A percentile compares a stretch with the other conserved stretches of the same genome.
These are phyloP conservation scores for Eospalax fontanierii DNA, from an alignment of 2,797 vertebrate species.

Conservation along the genomic window DNA sequence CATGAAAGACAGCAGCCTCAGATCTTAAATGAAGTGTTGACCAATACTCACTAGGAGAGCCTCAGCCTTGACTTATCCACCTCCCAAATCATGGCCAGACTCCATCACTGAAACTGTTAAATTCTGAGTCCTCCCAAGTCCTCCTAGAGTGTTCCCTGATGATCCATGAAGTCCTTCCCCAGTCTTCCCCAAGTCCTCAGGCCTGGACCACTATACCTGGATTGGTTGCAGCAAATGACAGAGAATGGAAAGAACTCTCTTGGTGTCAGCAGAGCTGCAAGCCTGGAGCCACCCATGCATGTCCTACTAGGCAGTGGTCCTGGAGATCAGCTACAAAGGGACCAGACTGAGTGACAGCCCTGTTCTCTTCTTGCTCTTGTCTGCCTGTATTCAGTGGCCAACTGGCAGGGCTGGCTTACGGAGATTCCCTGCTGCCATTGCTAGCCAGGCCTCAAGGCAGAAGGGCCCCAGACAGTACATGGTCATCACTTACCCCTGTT, in stretches of 20 bases:
- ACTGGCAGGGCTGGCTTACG: not conserved
- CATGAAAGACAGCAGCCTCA: not conserved
- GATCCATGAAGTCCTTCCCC: not conserved
- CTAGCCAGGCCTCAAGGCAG: not conserved
- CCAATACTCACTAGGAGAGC: not conserved
- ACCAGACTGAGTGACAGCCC: not conserved
- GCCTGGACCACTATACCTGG: not conserved
- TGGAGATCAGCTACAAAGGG: not conserved
- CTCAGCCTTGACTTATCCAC: rapidly evolving
- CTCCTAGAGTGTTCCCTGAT: not conserved
- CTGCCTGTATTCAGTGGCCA: not conserved
- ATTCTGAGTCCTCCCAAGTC: not conserved
- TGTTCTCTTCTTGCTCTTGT: not conserved
- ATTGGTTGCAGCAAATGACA: not conserved
- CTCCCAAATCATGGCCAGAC: not conserved
- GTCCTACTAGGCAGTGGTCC: not conserved
- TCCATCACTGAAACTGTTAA: not conserved
- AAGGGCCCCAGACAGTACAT: not conserved
- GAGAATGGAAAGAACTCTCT: not conserved
- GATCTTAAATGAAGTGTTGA: not conserved
- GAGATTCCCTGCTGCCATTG: not conserved
- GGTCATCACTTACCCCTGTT: not conserved
- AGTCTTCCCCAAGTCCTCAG: not conserved
- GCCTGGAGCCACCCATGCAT: not conserved
- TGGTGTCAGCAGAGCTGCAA: not conserved